Evolutionary conservation across 2,797 vertebrate genomes (phyloP).

Genomic region (Sphenopsis melanotis): DNA sequence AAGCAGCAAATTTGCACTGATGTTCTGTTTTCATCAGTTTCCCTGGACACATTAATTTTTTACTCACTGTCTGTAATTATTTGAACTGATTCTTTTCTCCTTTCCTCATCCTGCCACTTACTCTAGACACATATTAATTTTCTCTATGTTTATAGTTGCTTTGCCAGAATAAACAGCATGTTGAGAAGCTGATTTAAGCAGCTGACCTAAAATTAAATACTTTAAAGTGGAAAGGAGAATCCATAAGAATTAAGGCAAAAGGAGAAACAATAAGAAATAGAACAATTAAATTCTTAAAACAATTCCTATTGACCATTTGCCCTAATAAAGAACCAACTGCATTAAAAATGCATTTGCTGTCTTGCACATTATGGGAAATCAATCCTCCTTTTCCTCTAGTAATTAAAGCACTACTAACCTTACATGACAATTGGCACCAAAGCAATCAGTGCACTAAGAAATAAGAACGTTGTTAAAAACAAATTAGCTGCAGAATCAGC

Average conservation of each 20-base stretch:
- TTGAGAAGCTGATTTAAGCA: not conserved
- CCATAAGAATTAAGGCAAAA: not conserved
- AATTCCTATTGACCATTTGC: not conserved
- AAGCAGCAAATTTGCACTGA: not conserved
- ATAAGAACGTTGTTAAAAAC: not conserved
- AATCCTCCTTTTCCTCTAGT: not conserved
- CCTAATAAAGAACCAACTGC: not conserved
- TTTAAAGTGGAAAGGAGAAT: not conserved
- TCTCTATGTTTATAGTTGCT: not conserved
- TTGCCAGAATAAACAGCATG: not conserved
- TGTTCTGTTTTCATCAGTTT: not conserved
- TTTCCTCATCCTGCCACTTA: not conserved
- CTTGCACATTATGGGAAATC: not conserved
- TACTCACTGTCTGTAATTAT: not conserved
- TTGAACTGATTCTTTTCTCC: not conserved
- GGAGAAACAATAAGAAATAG: not conserved
- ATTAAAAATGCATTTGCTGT: not conserved
- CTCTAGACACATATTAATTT: not conserved
- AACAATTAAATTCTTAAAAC: not conserved
- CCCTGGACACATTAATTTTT: not conserved
- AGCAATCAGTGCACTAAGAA: not conserved
- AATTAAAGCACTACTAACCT: not conserved
- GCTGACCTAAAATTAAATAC: not conserved
- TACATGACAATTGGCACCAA: not conserved
- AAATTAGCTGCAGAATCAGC: not conserved